Evolutionary conservation across 2,888 invertebrate genomes (phyloP).

Genomic region (Sympetrum striolatum): DNA sequence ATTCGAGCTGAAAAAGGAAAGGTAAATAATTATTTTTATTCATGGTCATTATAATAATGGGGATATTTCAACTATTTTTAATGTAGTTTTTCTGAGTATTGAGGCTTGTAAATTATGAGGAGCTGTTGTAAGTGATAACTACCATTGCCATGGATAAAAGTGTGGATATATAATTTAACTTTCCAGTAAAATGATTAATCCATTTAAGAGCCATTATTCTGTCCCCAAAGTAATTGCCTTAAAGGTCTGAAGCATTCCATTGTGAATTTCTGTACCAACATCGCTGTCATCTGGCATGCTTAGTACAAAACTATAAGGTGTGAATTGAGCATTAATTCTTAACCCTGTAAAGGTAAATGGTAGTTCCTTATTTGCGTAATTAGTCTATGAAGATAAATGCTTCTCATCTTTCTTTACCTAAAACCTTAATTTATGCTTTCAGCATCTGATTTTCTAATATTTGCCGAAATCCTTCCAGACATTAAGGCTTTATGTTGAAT

Average conservation of each 20-base stretch:
- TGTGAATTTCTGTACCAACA: slow-evolving; percentile 4
- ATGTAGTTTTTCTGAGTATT: slow-evolving; percentile 26
- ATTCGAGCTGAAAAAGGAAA: slow-evolving; percentile 17
- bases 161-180: neutral
- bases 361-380: neutral
- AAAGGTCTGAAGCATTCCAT: slow-evolving; percentile 26
- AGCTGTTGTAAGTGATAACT: slow-evolving; percentile 23
- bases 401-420: neutral
- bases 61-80: slow-evolving; percentile 38
- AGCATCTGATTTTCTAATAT: neutral
- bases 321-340: slow-evolving; percentile 13
- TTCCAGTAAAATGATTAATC: neutral
- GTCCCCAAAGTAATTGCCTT: neutral
- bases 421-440: neutral
- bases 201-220: neutral
- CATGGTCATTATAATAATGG: slow-evolving; percentile 35
- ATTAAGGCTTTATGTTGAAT: neutral
- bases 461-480: neutral
- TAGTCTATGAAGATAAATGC: neutral
- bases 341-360: neutral
- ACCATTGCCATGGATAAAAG: slow-evolving; percentile 18
- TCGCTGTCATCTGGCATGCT: neutral
- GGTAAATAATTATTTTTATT: slow-evolving; percentile 31
- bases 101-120: slow-evolving; percentile 26
- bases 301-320: slow-evolving; percentile 10